Percentiles rank a stretch among this genome's conserved stretches.
Evolutionary conservation across 2,797 vertebrate genomes (phyloP).

Genomic region (Enteromius radiatus): DNA sequence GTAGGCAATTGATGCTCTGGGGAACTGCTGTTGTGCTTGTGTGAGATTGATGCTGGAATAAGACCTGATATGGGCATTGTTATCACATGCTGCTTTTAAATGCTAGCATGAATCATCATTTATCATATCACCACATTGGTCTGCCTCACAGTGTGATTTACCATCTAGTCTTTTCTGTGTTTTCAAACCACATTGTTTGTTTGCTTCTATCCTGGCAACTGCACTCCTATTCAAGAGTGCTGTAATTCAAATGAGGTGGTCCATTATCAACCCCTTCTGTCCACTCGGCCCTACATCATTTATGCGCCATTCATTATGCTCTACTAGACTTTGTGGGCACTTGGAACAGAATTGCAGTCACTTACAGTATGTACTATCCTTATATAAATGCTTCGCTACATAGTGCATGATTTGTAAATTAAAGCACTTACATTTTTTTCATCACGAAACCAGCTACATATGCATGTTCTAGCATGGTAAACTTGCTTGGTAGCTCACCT

Average conservation of each 20-base stretch:
- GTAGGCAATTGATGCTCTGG: constrained; percentile 26
- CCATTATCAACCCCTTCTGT: not conserved
- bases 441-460: not conserved
- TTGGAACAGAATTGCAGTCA: not conserved
- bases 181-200: constrained; percentile 5
- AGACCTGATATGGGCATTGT: constrained; percentile 30
- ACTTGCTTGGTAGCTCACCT: not conserved
- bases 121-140: constrained; percentile 29
- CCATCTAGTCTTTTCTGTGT: not conserved
- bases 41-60: constrained; percentile 33
- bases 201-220: constrained; percentile 14
- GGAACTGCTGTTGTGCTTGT: not conserved
- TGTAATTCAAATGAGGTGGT: constrained; percentile 31
- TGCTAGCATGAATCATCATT: constrained; percentile 15
- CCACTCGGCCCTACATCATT: not conserved
- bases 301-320: constrained; percentile 15
- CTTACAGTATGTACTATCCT: constrained; percentile 3
- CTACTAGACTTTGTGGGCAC: not conserved
- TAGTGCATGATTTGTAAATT: too few relatives aligned
- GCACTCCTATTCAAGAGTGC: not conserved
- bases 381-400: not conserved
- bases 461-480: not conserved
- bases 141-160: not conserved
- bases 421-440: too few relatives aligned
- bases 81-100: constrained; percentile 27